Evolutionary conservation across 2,113 vertebrate species (phyloP).

Genomic region (Anolis sagrei): DNA sequence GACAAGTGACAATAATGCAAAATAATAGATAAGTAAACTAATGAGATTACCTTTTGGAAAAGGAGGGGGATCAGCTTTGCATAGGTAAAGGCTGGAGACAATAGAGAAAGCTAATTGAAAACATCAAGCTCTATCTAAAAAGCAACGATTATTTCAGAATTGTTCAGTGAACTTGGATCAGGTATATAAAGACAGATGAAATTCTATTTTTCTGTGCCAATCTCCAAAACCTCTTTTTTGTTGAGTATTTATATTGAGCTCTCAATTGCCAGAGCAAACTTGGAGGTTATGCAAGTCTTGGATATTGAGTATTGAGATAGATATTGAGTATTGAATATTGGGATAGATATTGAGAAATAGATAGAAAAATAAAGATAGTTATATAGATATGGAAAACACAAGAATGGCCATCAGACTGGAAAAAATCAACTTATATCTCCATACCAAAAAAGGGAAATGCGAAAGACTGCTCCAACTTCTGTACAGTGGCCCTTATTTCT

Average conservation of each 20-base stretch:
- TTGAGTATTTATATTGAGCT: neutral
- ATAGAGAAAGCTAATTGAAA: slow-evolving; percentile 28
- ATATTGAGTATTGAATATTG: too few relatives aligned
- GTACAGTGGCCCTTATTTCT: too few relatives aligned
- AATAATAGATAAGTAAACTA: slow-evolving; percentile 63
- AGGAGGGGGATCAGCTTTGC: slow-evolving; percentile 14
- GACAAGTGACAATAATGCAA: slow-evolving; percentile 62
- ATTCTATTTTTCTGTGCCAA: neutral
- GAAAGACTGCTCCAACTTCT: too few relatives aligned
- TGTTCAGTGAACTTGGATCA: neutral
- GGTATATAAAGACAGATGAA: slow-evolving; percentile 17
- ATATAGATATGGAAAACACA: too few relatives aligned
- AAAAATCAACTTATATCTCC: too few relatives aligned
- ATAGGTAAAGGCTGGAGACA: slow-evolving; percentile 37
- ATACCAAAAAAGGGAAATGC: too few relatives aligned
- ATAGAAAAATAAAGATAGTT: too few relatives aligned
- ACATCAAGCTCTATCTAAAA: slow-evolving; percentile 27
- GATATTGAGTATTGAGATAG: rapidly evolving
- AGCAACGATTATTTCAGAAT: neutral
- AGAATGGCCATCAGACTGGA: too few relatives aligned
- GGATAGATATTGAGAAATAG: too few relatives aligned
- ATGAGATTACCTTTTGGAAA: slow-evolving; percentile 42
- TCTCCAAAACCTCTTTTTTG: neutral
- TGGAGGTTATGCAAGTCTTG: neutral
- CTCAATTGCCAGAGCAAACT: neutral